Conservation (phyloP, 2,797 vertebrate species). For the Macrochelys suwanniensis region DNA sequence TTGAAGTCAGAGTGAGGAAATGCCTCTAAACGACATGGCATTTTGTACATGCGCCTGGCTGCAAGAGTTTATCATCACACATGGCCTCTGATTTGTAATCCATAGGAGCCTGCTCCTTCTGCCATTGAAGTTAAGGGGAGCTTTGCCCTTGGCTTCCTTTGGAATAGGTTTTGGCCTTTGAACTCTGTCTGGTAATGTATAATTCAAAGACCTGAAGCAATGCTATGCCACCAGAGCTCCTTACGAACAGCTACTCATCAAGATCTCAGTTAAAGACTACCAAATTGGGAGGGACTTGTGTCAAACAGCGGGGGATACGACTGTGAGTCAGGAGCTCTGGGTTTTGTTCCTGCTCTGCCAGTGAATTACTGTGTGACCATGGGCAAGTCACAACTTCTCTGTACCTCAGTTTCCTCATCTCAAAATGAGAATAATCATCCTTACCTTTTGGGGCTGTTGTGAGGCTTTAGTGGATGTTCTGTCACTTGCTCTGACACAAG, state of each 20-base stretch:
- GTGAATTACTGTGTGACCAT: constrained; percentile 31
- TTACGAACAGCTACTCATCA: constrained; percentile 62
- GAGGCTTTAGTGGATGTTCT: constrained; percentile 67
- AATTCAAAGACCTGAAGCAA: constrained; percentile 62
- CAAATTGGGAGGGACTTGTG: background rate
- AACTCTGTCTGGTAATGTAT: constrained; percentile 31
- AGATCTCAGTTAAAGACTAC: constrained; percentile 33
- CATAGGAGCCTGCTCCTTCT: background rate
- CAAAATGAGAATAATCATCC: background rate
- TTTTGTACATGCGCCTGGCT: fast-evolving
- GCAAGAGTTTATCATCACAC: fast-evolving
- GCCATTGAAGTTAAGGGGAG: background rate
- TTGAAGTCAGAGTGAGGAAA: background rate
- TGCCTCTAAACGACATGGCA: fast-evolving
- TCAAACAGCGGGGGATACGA: background rate
- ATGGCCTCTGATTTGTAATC: background rate
- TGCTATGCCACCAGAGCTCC: constrained; percentile 23
- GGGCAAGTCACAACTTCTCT: background rate
- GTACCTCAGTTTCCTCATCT: background rate
- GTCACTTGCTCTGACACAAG: constrained; percentile 58
- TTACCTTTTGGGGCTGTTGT: constrained; percentile 47
- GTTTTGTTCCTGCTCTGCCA: background rate
- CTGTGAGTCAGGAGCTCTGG: background rate
- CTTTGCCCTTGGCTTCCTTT: fast-evolving
- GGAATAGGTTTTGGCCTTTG: constrained; percentile 66